These are phyloP conservation scores for Pachycephala philippinensis DNA, from an alignment of 2,113 vertebrate genomes.

Conservation along the genomic window DNA sequence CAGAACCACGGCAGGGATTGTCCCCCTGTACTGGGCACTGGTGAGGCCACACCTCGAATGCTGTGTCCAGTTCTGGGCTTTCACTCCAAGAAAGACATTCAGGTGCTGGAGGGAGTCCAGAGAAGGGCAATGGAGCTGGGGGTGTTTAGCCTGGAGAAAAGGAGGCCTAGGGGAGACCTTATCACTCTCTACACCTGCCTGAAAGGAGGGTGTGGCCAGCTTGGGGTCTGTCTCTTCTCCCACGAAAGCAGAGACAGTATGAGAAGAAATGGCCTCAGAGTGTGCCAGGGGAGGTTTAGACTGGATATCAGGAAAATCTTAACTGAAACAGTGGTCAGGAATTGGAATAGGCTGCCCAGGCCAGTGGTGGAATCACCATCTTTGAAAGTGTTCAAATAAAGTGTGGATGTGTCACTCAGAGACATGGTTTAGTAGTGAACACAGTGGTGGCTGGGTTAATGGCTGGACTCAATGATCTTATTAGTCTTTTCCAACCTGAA, in stretches of 20 bases:
- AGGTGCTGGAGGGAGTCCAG: background rate
- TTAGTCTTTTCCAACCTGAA: background rate
- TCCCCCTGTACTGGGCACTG: background rate
- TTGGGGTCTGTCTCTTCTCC: too few relatives aligned
- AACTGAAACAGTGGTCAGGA: background rate
- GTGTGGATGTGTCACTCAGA: too few relatives aligned
- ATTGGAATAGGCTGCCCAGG: background rate
- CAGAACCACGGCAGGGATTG: background rate
- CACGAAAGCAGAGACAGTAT: too few relatives aligned
- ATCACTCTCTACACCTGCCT: background rate
- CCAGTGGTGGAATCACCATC: background rate
- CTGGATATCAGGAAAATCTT: background rate
- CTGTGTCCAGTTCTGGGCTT: too few relatives aligned
- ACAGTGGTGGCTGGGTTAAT: background rate
- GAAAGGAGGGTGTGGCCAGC: background rate
- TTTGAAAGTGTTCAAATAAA: too few relatives aligned
- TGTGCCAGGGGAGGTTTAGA: background rate
- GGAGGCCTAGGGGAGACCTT: background rate
- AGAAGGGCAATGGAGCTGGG: background rate
- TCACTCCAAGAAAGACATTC: fast-evolving
- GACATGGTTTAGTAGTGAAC: background rate
- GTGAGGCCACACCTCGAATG: background rate
- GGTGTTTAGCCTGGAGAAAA: background rate
- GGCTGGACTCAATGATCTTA: background rate
- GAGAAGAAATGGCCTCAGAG: background rate